These are phyloP conservation scores for Phoebastria nigripes DNA, from an alignment of 2,797 vertebrate species.

Conservation along the genomic window DNA sequence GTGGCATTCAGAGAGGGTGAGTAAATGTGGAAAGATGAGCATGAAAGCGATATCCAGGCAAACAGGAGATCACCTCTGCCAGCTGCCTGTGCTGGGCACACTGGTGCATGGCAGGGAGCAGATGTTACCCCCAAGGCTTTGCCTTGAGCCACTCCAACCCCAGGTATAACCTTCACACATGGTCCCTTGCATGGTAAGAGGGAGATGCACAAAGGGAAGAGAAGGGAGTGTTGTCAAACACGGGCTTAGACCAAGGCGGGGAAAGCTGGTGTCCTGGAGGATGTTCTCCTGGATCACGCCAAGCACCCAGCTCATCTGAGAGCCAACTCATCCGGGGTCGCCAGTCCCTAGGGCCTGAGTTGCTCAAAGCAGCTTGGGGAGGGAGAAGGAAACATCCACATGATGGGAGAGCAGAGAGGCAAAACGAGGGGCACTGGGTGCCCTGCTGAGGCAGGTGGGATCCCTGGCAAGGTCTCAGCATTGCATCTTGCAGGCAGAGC, in stretches of 20 bases:
- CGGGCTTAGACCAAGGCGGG: background rate
- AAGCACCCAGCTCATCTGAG: background rate
- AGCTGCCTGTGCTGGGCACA: background rate
- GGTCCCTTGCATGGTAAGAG: background rate
- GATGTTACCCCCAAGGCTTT: background rate
- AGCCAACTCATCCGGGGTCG: background rate
- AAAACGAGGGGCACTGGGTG: background rate
- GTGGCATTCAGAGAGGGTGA: background rate
- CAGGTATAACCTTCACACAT: background rate
- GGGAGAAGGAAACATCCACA: background rate
- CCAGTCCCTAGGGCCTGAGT: background rate
- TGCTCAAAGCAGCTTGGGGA: background rate
- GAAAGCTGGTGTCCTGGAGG: background rate
- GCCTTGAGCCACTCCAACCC: background rate
- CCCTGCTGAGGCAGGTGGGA: background rate
- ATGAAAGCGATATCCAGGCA: background rate
- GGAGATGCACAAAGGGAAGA: background rate
- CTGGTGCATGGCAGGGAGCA: background rate
- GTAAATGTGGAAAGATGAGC: background rate
- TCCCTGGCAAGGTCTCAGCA: background rate
- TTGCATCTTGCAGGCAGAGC: accelerated
- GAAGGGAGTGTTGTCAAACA: background rate
- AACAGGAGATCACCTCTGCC: background rate
- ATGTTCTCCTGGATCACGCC: background rate
- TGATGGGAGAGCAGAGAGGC: background rate